A percentile compares a stretch with the other conserved stretches of the same genome.
Evolutionary conservation across 2,888 invertebrate species (phyloP).

Genomic region (Cataglyphis livida): DNA sequence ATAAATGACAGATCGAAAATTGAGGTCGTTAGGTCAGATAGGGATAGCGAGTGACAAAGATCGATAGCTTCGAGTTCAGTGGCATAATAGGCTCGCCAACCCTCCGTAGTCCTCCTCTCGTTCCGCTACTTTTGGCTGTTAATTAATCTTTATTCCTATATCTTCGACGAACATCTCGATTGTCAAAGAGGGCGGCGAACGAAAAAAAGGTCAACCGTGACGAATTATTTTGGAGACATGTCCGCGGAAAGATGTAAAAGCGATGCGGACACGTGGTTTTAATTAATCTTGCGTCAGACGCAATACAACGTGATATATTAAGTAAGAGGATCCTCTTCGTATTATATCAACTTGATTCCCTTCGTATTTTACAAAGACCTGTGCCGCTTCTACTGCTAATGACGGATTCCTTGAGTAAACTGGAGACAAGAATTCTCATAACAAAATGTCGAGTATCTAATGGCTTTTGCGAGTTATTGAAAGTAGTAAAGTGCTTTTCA

Average conservation of each 20-base stretch:
- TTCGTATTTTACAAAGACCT: neutral
- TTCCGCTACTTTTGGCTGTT: conserved; percentile 24
- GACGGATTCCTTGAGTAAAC: conserved; percentile 16
- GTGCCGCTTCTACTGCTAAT: conserved; percentile 1
- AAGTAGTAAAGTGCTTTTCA: conserved; percentile 27
- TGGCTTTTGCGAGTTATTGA: conserved; percentile 22
- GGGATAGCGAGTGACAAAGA: conserved; percentile 63
- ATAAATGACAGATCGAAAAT: conserved; percentile 54
- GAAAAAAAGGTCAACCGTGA: conserved; percentile 22
- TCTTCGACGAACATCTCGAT: neutral
- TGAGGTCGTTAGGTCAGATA: conserved; percentile 49
- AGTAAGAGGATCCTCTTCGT: neutral
- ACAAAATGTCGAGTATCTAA: conserved; percentile 38
- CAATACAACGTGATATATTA: conserved; percentile 8
- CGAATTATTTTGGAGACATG: conserved; percentile 12
- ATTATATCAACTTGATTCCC: neutral
- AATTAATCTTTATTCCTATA: conserved; percentile 64
- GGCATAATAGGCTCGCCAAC: conserved; percentile 53
- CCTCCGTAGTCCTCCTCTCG: conserved; percentile 12
- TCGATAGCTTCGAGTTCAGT: conserved; percentile 60
- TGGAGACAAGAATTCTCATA: conserved; percentile 33
- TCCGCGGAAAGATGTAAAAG: neutral
- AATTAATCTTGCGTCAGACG: conserved; percentile 34
- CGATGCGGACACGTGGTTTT: conserved; percentile 8
- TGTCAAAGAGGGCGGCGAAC: neutral